Percentiles rank a stretch among this genome's conserved stretches.
Evolutionary conservation across 2,113 vertebrate species (phyloP).

Genomic region (Tetraodon nigroviridis): DNA sequence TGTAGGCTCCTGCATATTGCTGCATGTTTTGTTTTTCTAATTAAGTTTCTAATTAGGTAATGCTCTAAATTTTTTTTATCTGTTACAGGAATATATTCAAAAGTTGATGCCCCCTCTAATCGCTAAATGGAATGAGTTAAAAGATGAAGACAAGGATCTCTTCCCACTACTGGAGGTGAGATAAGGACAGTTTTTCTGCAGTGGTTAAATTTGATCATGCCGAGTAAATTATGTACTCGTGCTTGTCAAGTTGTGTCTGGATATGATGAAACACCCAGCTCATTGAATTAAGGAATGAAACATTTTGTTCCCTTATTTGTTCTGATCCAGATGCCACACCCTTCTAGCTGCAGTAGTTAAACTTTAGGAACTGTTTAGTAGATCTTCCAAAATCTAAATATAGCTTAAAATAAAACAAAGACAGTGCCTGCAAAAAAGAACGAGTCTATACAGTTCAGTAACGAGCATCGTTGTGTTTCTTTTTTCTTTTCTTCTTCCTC

Average conservation of each 20-base stretch:
- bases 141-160: conserved; percentile 91
- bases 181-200: no score
- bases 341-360: not conserved
- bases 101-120: conserved; percentile 93
- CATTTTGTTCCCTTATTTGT: conserved; percentile 57
- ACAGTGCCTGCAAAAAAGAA: no score
- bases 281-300: conserved; percentile 61
- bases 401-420: no score
- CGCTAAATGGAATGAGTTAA: conserved; percentile 92
- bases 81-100: conserved; percentile 85
- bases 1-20: conserved; percentile 61
- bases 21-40: not conserved
- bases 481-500: not conserved
- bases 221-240: not conserved
- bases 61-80: not conserved
- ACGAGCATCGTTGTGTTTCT: not conserved
- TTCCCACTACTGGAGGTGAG: conserved; percentile 83
- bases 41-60: not conserved
- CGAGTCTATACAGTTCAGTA: not conserved
- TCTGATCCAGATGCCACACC: conserved; percentile 54
- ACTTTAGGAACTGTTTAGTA: not conserved
- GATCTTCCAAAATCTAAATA: no score
- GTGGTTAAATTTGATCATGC: not conserved
- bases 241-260: conserved; percentile 31
- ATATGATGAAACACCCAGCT: conserved; percentile 69